Conservation (phyloP, 2,113 vertebrate genomes). For the Bombycilla garrulus region DNA sequence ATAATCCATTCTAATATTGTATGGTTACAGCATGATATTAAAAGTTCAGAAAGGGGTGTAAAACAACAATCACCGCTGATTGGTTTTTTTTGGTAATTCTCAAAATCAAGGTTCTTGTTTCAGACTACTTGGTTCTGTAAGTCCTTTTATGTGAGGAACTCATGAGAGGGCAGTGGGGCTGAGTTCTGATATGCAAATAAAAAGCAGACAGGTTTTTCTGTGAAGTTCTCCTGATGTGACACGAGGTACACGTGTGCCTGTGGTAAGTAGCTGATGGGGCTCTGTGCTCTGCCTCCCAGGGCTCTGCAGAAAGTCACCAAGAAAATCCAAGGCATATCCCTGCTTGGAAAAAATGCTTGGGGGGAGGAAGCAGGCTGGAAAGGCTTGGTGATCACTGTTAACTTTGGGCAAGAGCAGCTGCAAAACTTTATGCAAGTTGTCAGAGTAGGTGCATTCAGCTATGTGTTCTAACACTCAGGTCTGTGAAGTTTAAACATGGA, state of each 20-base stretch:
- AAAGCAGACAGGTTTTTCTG: not conserved
- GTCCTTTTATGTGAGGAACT: not conserved
- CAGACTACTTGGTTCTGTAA: not conserved
- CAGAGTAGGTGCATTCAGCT: not conserved
- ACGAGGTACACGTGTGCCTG: accelerated
- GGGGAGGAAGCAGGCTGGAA: not conserved
- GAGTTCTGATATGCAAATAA: not conserved
- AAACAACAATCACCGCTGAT: not conserved
- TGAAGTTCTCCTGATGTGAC: not conserved
- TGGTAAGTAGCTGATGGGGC: accelerated
- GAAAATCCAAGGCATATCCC: not conserved
- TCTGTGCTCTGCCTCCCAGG: not conserved
- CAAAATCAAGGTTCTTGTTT: not conserved
- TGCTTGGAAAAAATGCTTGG: not conserved
- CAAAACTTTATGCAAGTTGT: not conserved
- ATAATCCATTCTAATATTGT: not conserved
- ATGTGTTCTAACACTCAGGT: not conserved
- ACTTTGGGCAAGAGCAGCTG: not conserved
- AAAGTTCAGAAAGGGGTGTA: not conserved
- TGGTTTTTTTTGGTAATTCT: not conserved
- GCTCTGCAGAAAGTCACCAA: not conserved
- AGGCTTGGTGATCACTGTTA: not conserved
- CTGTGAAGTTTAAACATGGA: not conserved
- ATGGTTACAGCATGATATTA: not conserved
- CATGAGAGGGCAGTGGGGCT: not conserved